Evolutionary conservation across 2,888 invertebrate species (phyloP), one percentile per base, ranked within the genome.

Genomic region (Rhodophaea formosa): DNA sequence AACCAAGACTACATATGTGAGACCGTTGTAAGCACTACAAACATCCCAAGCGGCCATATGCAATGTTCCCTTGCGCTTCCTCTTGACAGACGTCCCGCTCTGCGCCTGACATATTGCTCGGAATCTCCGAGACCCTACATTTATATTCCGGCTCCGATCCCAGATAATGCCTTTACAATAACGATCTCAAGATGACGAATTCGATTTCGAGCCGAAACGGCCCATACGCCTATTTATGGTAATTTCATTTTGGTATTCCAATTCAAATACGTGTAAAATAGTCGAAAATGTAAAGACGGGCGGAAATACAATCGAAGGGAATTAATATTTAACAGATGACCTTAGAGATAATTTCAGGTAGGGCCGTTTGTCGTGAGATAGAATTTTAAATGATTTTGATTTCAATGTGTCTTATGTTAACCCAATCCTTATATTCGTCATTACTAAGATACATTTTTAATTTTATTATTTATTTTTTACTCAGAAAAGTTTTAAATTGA

Each of bases 131-230:
- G 72, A 77, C 80, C 75, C 70, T 60, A 74, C 85, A 86, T 89
- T 89, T 86, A 84, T 87, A 89, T 87, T 88, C 87, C 71, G 69
- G 62, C 57, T 76, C 68, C 77, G 84, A 85, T 84, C 82, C 76
- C 69, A 82, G 86, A 86, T 88, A 86, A 88, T 83, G 86, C 84
- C 79, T 88, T 86, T 86, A 86, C 87, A 88, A 86, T 86, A 87
- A 84, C 84, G 83, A 82, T 77, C 80, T 74, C 69, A 74, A 78
- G 75, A 82, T 80, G 81, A 81, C 74, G 78, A 80, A 87, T 84
- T 85, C 79, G 74, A 80, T 84, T 81, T 79, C 81, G 80, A 84
- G 82, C 78, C 72, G 70, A 68, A 68, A 72, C 67, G 69, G 56
- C 65, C 69, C 69, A 70, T 71, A 65, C 69, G 65, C 66, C 68